Evolutionary conservation across 2,888 invertebrate genomes (phyloP).

Genomic region (Acleris laterana): DNA sequence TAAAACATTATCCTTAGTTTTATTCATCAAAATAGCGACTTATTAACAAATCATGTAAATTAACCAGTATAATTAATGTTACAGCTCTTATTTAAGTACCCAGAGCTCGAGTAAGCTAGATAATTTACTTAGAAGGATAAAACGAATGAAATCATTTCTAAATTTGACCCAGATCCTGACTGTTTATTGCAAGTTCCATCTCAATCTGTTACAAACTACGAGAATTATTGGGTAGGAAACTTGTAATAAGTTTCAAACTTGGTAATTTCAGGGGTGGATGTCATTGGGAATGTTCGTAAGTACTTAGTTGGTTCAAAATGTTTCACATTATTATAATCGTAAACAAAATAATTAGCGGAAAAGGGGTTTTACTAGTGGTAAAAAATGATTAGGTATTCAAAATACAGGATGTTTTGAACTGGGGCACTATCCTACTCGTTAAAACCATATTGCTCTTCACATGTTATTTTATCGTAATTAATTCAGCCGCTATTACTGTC

Average conservation of each 20-base stretch:
- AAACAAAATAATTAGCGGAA: slow-evolving; percentile 10
- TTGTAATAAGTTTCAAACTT: slow-evolving; percentile 11
- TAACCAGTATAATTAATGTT: too few species aligned
- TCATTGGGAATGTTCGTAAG: slow-evolving; percentile 7
- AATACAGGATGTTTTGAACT: too few species aligned
- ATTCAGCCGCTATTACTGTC: not conserved
- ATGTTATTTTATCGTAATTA: too few species aligned
- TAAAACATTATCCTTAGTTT: too few species aligned
- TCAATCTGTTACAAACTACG: slow-evolving; percentile 19
- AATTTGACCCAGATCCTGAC: not conserved
- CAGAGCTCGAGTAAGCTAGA: too few species aligned
- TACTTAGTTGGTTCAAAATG: slow-evolving; percentile 4
- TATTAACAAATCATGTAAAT: too few species aligned
- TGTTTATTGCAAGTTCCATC: slow-evolving; percentile 9
- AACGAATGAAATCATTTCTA: not conserved
- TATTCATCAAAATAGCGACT: too few species aligned
- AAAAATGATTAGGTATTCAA: too few species aligned
- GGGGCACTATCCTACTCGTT: too few species aligned
- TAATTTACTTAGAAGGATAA: too few species aligned
- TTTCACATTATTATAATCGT: not conserved
- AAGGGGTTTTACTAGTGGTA: not conserved
- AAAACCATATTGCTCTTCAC: too few species aligned
- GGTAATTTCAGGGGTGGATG: slow-evolving; percentile 6
- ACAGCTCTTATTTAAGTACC: too few species aligned
- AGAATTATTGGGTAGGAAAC: slow-evolving; percentile 7